phyloP scores from a whole-genome alignment of 53 echinoderm and acorn worm species.

The Echinometra lucunter region DNA sequence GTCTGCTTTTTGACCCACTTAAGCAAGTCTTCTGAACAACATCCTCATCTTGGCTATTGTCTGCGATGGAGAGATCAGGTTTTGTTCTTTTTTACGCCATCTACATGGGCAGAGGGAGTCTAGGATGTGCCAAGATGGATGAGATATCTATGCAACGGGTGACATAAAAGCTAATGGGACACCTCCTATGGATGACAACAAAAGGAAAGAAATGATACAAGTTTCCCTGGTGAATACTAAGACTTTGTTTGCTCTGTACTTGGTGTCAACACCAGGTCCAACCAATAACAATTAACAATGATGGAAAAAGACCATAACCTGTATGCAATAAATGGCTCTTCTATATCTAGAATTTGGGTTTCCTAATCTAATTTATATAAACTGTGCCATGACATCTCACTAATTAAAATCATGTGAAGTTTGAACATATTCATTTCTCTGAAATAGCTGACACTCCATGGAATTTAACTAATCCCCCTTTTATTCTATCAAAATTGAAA shows the following conservation, averaged over 20 bases:
- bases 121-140: constrained; percentile 20
- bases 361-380: not conserved
- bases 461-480: not conserved
- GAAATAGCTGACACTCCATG: not conserved
- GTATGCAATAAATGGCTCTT: not conserved
- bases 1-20: constrained; percentile 68
- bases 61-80: constrained; percentile 22
- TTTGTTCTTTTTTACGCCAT: constrained; percentile 43
- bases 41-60: constrained; percentile 54
- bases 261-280: not conserved
- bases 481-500: not conserved
- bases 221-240: not conserved
- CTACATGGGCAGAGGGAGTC: not conserved
- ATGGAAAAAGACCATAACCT: not conserved
- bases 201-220: constrained; percentile 4
- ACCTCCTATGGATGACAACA: constrained; percentile 3
- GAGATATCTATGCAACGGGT: constrained; percentile 7
- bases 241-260: not conserved
- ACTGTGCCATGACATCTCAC: not conserved
- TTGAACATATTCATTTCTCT: not conserved
- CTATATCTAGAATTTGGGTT: not conserved
- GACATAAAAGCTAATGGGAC: constrained; percentile 56
- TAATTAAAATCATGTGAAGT: not conserved
- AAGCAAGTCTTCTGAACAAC: constrained; percentile 54
- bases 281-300: not conserved